Base-by-base conservation (phyloP, 37 sponge, comb jelly and placozoan genomes). In the Aphrocallistes beatrix region DNA sequence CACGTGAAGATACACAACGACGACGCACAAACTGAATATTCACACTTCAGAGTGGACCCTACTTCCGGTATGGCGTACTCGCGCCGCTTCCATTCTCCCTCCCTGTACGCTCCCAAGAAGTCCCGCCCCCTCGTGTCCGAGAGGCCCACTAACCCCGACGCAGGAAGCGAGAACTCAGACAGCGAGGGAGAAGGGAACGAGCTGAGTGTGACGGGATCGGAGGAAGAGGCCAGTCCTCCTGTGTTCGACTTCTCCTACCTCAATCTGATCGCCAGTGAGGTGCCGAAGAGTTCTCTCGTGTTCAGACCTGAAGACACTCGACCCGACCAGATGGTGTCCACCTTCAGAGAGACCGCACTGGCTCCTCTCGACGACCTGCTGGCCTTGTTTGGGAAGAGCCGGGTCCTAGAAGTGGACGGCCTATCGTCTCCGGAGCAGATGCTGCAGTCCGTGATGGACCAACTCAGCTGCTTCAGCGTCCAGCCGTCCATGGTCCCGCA, bases 1-100 rank as follows among this genome's bases (percentile, higher is more conserved):
- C 93, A 95, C 81, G 83, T 98, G 37, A 98, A 90, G 93, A 94
- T 98, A 51, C 1, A 38, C n/a, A 30, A 8, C 51, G 23, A 38
- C 23, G 28, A 51, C 23, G 32, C 30, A 0, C 23, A 49, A 23
- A 51, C 19, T 6, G 83, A 1, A 37, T 47, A 28, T 82, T 9
- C 85, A 28, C n/a, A 51, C 23, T 42, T 34, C n/a, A 36, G 50
- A 30, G 28, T 51, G 37, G 1, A 16, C 69, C 84, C 42, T 6
- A 3, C 32, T 10, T 42, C 42, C 6, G 37, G 47, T 1, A 6
- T 1, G 3, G 36, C 47, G 1, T 39, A 21, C 84, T 84, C 84
- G 47, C 50, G 75, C 6, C 75, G 75, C 17, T 60, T 32, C 34
- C 75, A 60, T 30, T 60, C 75, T 13, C 75, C 75, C 25, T 60